phyloP scores from a whole-genome alignment of 2,888 invertebrate genomes.

The Rugalucina vietnamica region DNA sequence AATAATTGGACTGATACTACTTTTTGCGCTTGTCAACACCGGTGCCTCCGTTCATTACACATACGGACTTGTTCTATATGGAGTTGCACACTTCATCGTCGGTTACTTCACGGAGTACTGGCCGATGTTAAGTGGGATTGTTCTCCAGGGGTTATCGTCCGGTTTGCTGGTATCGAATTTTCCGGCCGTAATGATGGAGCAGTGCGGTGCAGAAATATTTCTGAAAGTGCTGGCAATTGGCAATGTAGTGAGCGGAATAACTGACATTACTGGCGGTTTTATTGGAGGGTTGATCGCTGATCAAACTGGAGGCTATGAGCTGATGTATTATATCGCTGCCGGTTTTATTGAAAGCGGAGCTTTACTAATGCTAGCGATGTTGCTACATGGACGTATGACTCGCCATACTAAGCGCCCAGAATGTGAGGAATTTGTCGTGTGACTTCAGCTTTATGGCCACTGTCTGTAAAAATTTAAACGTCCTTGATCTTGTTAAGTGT shows the following conservation, averaged over 20 bases:
- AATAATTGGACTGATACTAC: slow-evolving; percentile 24
- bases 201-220: not conserved
- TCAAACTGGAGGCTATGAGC: not conserved
- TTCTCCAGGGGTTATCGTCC: not conserved
- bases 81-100: not conserved
- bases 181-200: not conserved
- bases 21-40: not conserved
- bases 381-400: too few relatives aligned
- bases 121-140: not conserved
- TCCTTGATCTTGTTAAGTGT: too few relatives aligned
- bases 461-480: too few relatives aligned
- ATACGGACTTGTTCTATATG: not conserved
- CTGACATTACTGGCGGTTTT: not conserved
- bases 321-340: not conserved
- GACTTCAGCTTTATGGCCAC: too few relatives aligned
- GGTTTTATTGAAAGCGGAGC: not conserved
- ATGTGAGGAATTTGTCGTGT: too few relatives aligned
- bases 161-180: not conserved
- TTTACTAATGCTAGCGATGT: not conserved
- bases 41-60: not conserved
- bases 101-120: not conserved
- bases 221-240: not conserved
- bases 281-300: not conserved
- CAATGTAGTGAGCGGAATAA: not conserved
- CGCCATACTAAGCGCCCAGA: too few relatives aligned